Percentiles rank a stretch among this genome's conserved stretches.
phyloP scores from a whole-genome alignment of 2,113 vertebrate species.

The Electrona antarctica region DNA sequence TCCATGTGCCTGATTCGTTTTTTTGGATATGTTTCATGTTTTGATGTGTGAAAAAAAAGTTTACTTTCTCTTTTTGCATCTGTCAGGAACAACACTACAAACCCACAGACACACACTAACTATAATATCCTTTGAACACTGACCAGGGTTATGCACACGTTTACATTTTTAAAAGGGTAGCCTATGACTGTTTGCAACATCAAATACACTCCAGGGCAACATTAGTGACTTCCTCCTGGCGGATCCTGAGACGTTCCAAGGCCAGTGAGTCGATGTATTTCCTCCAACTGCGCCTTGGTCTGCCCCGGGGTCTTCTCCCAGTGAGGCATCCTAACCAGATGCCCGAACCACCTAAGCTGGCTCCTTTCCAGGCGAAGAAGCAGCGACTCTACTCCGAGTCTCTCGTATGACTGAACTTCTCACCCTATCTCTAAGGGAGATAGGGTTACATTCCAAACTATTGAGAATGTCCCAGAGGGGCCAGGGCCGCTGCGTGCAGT shows the following conservation, averaged over 20 bases:
- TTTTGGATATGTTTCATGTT: background rate
- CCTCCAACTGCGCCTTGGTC: no score
- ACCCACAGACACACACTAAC: constrained; percentile 9
- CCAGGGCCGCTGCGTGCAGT: no score
- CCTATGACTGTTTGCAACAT: constrained; percentile 46
- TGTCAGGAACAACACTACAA: background rate
- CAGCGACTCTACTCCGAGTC: no score
- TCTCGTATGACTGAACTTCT: no score
- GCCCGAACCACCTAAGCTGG: no score
- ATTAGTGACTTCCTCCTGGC: no score
- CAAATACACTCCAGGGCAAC: background rate
- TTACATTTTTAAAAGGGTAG: constrained; percentile 64
- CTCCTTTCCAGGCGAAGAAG: no score
- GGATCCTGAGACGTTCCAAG: no score
- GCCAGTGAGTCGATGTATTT: no score
- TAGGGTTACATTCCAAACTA: constrained; percentile 28
- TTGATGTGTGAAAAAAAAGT: constrained; percentile 5
- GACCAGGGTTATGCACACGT: constrained; percentile 57
- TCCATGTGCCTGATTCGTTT: constrained; percentile 11
- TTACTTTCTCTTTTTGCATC: constrained; percentile 12
- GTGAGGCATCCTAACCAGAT: no score
- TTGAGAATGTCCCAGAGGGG: constrained; percentile 6
- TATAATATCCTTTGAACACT: constrained; percentile 54
- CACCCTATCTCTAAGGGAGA: no score
- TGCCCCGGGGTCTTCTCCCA: no score